phyloP scores from a whole-genome alignment of 1,140 invertebrate species.

The Mylabris phalerata region DNA sequence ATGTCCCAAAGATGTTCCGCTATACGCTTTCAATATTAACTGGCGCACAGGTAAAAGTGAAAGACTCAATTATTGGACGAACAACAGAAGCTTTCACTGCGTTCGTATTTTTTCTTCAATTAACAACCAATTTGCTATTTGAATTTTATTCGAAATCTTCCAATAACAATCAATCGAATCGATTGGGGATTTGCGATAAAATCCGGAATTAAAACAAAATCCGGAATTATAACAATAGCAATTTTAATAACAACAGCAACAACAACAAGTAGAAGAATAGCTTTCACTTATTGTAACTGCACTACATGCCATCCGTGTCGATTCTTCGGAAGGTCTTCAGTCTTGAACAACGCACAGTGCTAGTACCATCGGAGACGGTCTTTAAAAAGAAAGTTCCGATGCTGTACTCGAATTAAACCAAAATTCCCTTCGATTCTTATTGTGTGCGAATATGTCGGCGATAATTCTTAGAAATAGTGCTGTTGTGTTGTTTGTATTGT shows the following conservation, averaged over 20 bases:
- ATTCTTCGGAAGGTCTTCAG: conserved; percentile 1
- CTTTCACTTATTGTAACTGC: conserved; percentile 24
- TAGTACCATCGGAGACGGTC: neutral
- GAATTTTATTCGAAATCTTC: too few relatives aligned
- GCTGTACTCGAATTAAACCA: conserved; percentile 18
- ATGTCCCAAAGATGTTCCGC: conserved; percentile 17
- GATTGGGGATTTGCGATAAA: too few relatives aligned
- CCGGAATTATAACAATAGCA: too few relatives aligned
- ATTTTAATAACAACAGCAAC: too few relatives aligned
- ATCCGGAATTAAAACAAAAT: too few relatives aligned
- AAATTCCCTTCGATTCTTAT: neutral
- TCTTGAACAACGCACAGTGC: neutral
- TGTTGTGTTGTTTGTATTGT: conserved; percentile 21
- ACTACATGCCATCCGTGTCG: conserved; percentile 17
- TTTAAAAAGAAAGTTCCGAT: conserved; percentile 21
- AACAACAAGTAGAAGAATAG: conserved; percentile 1
- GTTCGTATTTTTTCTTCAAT: neutral
- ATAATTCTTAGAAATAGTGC: too few relatives aligned
- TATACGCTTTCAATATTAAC: conserved; percentile 26
- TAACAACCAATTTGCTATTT: too few relatives aligned
- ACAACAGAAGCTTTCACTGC: conserved; percentile 28
- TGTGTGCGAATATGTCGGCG: conserved; percentile 14
- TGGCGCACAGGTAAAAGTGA: conserved; percentile 30
- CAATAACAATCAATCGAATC: too few relatives aligned
- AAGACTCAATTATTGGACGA: conserved; percentile 16